These are phyloP conservation scores for Auanema sp. DNA, from an alignment of 2,888 invertebrate genomes.

Conservation along the genomic window DNA sequence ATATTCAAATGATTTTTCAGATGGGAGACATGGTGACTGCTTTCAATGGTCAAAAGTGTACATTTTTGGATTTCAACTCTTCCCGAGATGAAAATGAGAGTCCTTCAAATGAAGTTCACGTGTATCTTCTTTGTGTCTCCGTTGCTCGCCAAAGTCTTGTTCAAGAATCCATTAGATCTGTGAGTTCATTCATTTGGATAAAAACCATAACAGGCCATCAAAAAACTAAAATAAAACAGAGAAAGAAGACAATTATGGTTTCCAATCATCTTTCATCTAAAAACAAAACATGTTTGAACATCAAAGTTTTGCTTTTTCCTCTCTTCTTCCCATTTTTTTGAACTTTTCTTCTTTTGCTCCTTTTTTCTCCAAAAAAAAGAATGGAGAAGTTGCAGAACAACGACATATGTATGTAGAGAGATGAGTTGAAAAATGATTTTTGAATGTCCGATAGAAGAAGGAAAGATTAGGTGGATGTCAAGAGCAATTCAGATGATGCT, in stretches of 20 bases:
- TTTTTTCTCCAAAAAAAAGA: no score
- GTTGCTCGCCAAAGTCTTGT: constrained; percentile 16
- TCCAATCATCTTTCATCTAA: no score
- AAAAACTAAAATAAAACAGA: constrained; percentile 14
- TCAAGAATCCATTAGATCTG: constrained; percentile 17
- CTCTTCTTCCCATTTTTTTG: constrained; percentile 3
- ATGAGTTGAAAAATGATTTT: neutral
- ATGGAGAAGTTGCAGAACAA: no score
- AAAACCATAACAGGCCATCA: neutral
- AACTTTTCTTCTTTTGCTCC: no score
- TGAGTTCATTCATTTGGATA: constrained; percentile 7
- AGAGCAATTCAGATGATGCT: constrained; percentile 76
- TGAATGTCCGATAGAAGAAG: neutral
- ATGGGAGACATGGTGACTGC: constrained; percentile 18
- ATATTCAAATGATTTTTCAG: constrained; percentile 2
- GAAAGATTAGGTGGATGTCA: constrained; percentile 5
- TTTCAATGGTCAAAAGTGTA: constrained; percentile 24
- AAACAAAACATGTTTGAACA: no score
- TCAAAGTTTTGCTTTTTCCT: neutral
- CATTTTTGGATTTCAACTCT: constrained; percentile 14
- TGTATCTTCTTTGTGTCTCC: constrained; percentile 20
- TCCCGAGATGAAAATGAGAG: constrained; percentile 6
- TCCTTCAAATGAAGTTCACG: constrained; percentile 16
- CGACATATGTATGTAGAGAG: neutral
- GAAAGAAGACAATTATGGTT: constrained; percentile 5